Percentiles rank a stretch among this genome's conserved stretches.
These are phyloP conservation scores for Netelia melanura DNA, from an alignment of 2,888 invertebrate species.

Conservation along the genomic window DNA sequence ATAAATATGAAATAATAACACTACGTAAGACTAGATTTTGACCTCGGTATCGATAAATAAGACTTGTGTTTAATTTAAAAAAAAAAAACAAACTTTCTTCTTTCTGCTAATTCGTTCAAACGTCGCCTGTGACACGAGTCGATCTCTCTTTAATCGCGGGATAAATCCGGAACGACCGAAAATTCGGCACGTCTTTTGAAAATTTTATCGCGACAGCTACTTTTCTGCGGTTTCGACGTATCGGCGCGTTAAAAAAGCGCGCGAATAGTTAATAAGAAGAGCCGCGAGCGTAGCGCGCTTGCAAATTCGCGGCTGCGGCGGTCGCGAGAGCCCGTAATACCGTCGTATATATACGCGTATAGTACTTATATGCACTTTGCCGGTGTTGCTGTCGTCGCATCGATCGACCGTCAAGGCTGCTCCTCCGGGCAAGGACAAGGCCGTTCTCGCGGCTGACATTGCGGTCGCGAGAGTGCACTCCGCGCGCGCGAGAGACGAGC, in stretches of 20 bases:
- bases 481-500: constrained; percentile 50
- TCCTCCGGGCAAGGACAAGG: constrained; percentile 82
- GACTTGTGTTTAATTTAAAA: too few relatives aligned
- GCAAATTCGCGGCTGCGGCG: not conserved
- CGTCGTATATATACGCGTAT: not conserved
- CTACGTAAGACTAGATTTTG: too few relatives aligned
- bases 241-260: not conserved
- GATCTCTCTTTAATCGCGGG: too few relatives aligned
- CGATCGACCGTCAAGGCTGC: constrained; percentile 80
- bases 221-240: too few relatives aligned
- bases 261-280: not conserved
- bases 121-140: too few relatives aligned
- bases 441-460: constrained; percentile 77
- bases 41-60: too few relatives aligned
- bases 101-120: too few relatives aligned
- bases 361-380: constrained; percentile 57
- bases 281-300: not conserved
- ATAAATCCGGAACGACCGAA: too few relatives aligned
- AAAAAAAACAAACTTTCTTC: too few relatives aligned
- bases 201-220: too few relatives aligned
- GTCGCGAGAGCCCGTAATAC: constrained; percentile 13
- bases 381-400: constrained; percentile 69
- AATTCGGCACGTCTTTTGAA: too few relatives aligned
- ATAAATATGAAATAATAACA: too few relatives aligned
- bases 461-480: constrained; percentile 73